Evolutionary conservation across 1,140 invertebrate genomes (phyloP).

Genomic region (Triops longicaudatus): DNA sequence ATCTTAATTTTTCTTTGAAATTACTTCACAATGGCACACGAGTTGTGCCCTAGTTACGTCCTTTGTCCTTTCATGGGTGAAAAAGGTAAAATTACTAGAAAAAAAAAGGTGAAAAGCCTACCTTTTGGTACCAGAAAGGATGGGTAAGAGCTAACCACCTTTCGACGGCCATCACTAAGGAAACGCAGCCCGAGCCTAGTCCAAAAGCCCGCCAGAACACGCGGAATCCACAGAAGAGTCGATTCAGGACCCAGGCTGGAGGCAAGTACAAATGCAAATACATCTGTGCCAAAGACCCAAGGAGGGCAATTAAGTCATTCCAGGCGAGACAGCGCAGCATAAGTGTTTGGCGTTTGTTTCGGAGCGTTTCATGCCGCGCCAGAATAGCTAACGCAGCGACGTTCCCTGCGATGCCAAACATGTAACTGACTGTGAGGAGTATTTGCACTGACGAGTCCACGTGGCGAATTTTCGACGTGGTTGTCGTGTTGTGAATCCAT

Average conservation of each 20-base stretch:
- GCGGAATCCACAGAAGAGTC: conserved; percentile 51
- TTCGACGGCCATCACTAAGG: conserved; percentile 76
- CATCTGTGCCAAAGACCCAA: conserved; percentile 48
- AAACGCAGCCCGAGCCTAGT: conserved; percentile 73
- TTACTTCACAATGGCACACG: too few relatives aligned
- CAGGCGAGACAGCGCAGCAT: conserved; percentile 65
- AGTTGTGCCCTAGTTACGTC: neutral
- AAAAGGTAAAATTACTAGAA: neutral
- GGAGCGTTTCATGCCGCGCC: conserved; percentile 39
- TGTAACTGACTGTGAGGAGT: conserved; percentile 47
- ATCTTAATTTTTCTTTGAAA: neutral
- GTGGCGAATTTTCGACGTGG: conserved; percentile 25
- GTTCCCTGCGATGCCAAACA: conserved; percentile 51
- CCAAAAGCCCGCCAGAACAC: conserved; percentile 71
- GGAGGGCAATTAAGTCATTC: conserved; percentile 64
- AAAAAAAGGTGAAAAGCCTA: conserved; percentile 39
- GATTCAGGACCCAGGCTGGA: conserved; percentile 22
- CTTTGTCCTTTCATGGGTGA: neutral
- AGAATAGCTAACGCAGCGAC: conserved; percentile 51
- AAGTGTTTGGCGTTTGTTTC: conserved; percentile 68
- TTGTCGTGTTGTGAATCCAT: neutral
- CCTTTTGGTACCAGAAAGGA: conserved; percentile 82
- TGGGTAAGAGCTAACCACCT: conserved; percentile 72
- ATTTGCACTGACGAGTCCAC: conserved; percentile 39
- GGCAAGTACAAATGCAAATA: conserved; percentile 47